Evolutionary conservation across 2,113 vertebrate species (phyloP), one percentile per base, ranked within the genome.

Genomic region (Bubo scandiacus): DNA sequence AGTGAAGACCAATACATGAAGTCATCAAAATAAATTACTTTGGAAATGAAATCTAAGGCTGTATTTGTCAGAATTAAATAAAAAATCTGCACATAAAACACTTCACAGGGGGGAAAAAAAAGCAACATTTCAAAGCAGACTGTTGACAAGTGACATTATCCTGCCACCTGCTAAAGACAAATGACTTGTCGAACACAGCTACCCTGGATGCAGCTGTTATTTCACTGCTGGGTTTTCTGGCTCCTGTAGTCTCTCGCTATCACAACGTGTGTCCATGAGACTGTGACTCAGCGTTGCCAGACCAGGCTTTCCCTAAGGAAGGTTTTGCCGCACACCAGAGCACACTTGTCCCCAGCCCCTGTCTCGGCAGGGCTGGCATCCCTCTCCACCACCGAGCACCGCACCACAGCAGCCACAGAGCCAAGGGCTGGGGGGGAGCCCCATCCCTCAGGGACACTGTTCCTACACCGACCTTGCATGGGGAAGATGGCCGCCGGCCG

Each of bases 141-240:
- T 81, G 81, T 40, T 61, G 80, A 45, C 42, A 70, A 68, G 55
- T 66, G 75, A 54, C 47, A 29, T 72, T 83, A 86, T 38, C 32
- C 42, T 88, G 49, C 49, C 67, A 72, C 54, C 74, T 38, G 32
- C 40, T 61, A 6, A 49, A 47, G 54, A 72, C 12, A 45, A 54
- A 77, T 10, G 7, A 49, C 67, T 18, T 1, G 1, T 36, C 0
- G 0, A 15, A 22, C 62, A 38, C 29, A 88, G 2, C 23, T 12
- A 4, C 0, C 1, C 23, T 43, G 38, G 36, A 23, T 23, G 34
- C 49, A 49, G 80, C 58, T 34, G 5, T n/a, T n/a, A 29, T 51
- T 81, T 88, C 42, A 67, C 34, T 4, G 0, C 0, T 29, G 67
- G 38, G 14, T 3, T 40, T 52, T 73, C 36, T 38, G 40, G 34